Base-by-base conservation (phyloP, 2,888 invertebrate species). In the Harmothoe impar region DNA sequence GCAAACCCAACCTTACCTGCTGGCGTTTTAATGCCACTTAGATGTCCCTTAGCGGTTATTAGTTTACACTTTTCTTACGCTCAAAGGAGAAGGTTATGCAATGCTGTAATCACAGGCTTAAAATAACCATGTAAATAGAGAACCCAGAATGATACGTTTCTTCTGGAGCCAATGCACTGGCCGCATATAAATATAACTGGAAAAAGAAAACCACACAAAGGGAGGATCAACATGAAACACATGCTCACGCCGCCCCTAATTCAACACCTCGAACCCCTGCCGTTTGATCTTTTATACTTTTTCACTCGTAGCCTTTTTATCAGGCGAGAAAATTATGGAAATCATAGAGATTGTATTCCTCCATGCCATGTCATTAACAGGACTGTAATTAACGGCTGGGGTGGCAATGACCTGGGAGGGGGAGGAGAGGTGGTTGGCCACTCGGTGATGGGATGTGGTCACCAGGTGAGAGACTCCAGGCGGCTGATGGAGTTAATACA, bases 401-500 rank as follows among this genome's bases (percentile, higher is more conserved):
- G 72, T 29, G 15, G 20, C 72, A 25, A 72, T 29, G 3, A 62
- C 72, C 29, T 29, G 20, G 62, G 10, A 3, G 10, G 43, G 10
- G 43, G 43, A 43, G 62, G 62, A 62, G 62, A 62, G 62, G 20
- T 12, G 62, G 62, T 20, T 62, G 20, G 62, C 62, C 12, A 62
- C 7, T 62, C 15, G n/a, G 62, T n/a, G 23, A 62, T n/a, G 62
- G 20, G 62, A 62, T 62, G 62, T n/a, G n/a, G 62, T n/a, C n/a
- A n/a, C 23, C 62, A 62, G 62, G 62, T 5, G n/a, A 62, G 62
- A 5, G n/a, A n/a, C 23, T 20, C 62, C n/a, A n/a, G 23, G 23
- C 62, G 20, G n/a, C 62, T 62, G 62, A 62, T n/a, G 62, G n/a
- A 62, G 62, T 20, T 62, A n/a, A 62, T n/a, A 62, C n/a, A 43